Conservation (phyloP, 1,140 invertebrate genomes). For the Drosophila nebulosa region DNA sequence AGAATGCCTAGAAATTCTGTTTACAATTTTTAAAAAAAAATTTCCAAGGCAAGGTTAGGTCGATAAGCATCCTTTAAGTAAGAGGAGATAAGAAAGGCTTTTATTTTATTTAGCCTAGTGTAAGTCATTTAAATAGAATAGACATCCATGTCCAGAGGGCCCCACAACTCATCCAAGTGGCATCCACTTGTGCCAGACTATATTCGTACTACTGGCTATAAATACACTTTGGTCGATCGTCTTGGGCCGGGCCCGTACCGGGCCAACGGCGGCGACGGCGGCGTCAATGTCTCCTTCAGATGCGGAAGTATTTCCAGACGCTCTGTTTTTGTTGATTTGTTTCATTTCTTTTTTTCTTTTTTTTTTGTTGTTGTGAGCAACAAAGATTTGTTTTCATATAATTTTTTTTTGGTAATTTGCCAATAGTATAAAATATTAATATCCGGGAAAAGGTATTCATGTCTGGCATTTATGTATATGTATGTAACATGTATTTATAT, state of each 20-base stretch:
- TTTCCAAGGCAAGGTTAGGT: no score
- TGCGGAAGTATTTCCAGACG: constrained; percentile 77
- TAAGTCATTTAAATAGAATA: constrained; percentile 71
- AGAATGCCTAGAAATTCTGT: no score
- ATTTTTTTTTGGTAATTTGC: constrained; percentile 67
- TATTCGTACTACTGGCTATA: constrained; percentile 1
- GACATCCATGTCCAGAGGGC: constrained; percentile 59
- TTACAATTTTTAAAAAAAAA: no score
- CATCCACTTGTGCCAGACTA: constrained; percentile 37
- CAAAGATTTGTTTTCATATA: constrained; percentile 2
- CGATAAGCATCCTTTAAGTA: no score
- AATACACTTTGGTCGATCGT: neutral
- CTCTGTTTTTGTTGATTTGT: constrained; percentile 4
- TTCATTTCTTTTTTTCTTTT: no score
- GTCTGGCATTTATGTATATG: neutral
- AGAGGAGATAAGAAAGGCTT: no score
- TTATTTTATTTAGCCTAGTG: neutral
- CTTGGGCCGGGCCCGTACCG: constrained; percentile 1
- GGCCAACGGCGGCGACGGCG: constrained; percentile 10
- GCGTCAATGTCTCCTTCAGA: constrained; percentile 53
- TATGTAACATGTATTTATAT: neutral
- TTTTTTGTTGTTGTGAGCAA: neutral
- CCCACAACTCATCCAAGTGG: constrained; percentile 18
- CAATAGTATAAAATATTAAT: constrained; percentile 59
- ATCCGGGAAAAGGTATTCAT: constrained; percentile 11